These are phyloP conservation scores for Drosophila varians DNA, from an alignment of 1,140 invertebrate genomes.

Conservation along the genomic window DNA sequence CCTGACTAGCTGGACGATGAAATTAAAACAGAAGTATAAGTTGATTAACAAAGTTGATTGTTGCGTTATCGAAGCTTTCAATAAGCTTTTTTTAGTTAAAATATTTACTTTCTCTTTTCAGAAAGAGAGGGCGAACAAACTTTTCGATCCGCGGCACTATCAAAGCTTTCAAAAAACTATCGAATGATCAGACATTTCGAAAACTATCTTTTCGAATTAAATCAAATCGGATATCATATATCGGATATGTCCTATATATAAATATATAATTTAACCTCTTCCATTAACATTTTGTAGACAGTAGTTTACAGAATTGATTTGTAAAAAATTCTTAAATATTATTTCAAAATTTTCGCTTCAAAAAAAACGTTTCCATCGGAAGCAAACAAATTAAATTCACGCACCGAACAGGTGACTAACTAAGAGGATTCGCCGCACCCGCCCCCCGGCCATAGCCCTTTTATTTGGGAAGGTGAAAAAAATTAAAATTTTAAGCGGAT, in stretches of 20 bases:
- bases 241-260: no score
- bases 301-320: background rate
- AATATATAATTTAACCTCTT: no score
- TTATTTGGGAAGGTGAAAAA: constrained; percentile 50
- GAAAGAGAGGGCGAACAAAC: background rate
- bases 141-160: background rate
- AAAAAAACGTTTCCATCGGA: background rate
- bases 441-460: constrained; percentile 21
- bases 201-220: no score
- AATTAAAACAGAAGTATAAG: constrained; percentile 30
- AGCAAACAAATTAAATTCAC: constrained; percentile 11
- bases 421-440: constrained; percentile 31
- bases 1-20: constrained; percentile 13
- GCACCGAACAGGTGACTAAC: constrained; percentile 33
- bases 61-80: constrained; percentile 8
- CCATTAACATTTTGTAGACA: no score
- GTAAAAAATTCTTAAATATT: constrained; percentile 12
- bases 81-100: constrained; percentile 9
- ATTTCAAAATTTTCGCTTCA: background rate
- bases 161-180: background rate
- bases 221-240: no score
- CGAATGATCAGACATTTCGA: no score
- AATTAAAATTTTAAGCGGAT: constrained; percentile 78
- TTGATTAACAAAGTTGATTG: background rate
- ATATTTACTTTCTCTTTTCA: background rate